phyloP scores from a whole-genome alignment of 2,113 vertebrate genomes.

The Pachypanchax playfairii region DNA sequence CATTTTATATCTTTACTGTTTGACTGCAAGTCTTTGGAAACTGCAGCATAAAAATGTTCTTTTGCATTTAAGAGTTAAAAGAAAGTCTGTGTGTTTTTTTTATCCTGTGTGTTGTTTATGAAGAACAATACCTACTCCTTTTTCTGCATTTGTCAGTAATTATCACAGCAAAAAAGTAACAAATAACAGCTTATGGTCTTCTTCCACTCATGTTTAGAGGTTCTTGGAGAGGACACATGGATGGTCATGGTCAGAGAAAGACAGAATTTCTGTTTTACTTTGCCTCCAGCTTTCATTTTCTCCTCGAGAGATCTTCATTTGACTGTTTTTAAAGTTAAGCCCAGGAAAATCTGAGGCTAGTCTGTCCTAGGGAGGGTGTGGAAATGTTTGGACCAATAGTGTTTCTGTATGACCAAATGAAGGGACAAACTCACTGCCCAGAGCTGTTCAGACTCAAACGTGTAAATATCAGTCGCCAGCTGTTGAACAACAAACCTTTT shows the following conservation, averaged over 20 bases:
- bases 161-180: conserved; percentile 59
- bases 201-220: conserved; percentile 65
- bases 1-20: too few species aligned
- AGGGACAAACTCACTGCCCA: conserved; percentile 27
- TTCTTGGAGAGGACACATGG: conserved; percentile 63
- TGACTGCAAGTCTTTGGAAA: too few species aligned
- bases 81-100: not conserved
- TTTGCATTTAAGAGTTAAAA: too few species aligned
- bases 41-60: too few species aligned
- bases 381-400: conserved; percentile 44
- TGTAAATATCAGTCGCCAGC: conserved; percentile 59
- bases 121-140: conserved; percentile 13
- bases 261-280: conserved; percentile 20
- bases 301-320: conserved; percentile 30
- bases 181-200: conserved; percentile 57
- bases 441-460: conserved; percentile 44
- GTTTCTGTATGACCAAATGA: conserved; percentile 40
- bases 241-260: conserved; percentile 47
- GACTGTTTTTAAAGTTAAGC: conserved; percentile 41
- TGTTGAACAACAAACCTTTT: not conserved
- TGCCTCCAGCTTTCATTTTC: not conserved
- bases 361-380: conserved; percentile 8
- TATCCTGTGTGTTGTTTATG: not conserved
- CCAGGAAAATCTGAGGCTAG: conserved; percentile 61
- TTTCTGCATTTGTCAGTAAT: conserved; percentile 48